Base-by-base conservation (phyloP, 1,140 invertebrate species). In the Cephus cinctus region DNA sequence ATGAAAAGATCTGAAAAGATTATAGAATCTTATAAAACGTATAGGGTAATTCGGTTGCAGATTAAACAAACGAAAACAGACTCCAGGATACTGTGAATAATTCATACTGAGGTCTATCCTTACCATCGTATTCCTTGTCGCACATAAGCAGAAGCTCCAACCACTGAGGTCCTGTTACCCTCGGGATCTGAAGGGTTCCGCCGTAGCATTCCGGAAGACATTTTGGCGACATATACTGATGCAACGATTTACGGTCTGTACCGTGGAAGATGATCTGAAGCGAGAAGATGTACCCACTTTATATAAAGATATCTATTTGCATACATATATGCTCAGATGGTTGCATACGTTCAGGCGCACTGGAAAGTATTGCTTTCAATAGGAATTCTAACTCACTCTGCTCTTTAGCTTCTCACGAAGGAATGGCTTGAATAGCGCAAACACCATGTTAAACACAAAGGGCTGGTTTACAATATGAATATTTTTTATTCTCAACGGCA, bases 401-500 rank as follows among this genome's bases (percentile, higher is more conserved):
- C 69, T 83, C 39, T 82, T 84, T 14, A 91, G 71, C 59, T 91
- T 91, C 54, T 89, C 87, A 30, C 81, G 80, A 1, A 95, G 73
- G 72, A 95, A 91, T 4, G 89, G 91, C 67, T 93, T 94, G 69
- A 94, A 89, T 8, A 95, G 78, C 6, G 86, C 80, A 69, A 92
- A 94, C 1, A 96, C 85, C 72, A 92, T 85, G 62, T 92, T 91
- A 74, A 94, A 94, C 36, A 94, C 79, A 55, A 86, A 87, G 0
- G 92, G 91, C 69, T 94, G 90, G 69, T 95, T 93, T 2, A 95
- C 78, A 41, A 94, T 85, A 61, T 94, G 91, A 34, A 94, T 81
- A 36, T 86, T 88, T 75, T 95, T 94, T 19, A 95, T 76, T 57
- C 92, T 81, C 3, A 89, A 68, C 0, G 91, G 90, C 40, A 93